phyloP scores from a whole-genome alignment of 2,797 vertebrate species.

The Apogon talboti region DNA sequence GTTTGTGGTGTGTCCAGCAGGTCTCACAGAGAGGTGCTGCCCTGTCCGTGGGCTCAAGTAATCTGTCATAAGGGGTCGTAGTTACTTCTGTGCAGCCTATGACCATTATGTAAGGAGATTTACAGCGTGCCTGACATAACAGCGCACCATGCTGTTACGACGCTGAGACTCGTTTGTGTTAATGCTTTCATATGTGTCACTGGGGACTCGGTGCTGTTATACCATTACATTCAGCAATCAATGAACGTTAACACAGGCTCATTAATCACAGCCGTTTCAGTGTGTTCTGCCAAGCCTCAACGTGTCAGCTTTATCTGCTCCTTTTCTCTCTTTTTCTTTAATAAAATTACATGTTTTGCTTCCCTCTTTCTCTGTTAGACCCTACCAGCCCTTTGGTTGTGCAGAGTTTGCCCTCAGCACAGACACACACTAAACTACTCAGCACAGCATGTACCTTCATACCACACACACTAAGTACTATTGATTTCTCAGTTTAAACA shows the following conservation, averaged over 20 bases:
- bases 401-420: not conserved
- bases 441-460: not conserved
- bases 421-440: not conserved
- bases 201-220: not conserved
- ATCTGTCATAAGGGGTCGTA: conserved; percentile 50
- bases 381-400: no score
- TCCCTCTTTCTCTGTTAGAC: not conserved
- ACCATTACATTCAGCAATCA: conserved; percentile 6
- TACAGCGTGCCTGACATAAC: conserved; percentile 52
- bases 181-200: conserved; percentile 3
- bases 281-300: not conserved
- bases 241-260: conserved; percentile 13
- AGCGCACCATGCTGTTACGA: not conserved
- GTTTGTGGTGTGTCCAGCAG: not conserved
- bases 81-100: conserved; percentile 28
- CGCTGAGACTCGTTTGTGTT: conserved; percentile 5
- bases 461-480: conserved; percentile 4
- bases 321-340: not conserved
- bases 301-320: not conserved
- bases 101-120: conserved; percentile 66
- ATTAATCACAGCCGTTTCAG: conserved; percentile 7
- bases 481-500: conserved; percentile 27
- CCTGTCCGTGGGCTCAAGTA: conserved; percentile 9
- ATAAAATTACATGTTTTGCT: no score
- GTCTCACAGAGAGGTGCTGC: conserved; percentile 3